A percentile compares a stretch with the other conserved stretches of the same genome.
These are phyloP conservation scores for Ciconia nigra DNA, from an alignment of 2,797 vertebrate genomes.

Conservation along the genomic window DNA sequence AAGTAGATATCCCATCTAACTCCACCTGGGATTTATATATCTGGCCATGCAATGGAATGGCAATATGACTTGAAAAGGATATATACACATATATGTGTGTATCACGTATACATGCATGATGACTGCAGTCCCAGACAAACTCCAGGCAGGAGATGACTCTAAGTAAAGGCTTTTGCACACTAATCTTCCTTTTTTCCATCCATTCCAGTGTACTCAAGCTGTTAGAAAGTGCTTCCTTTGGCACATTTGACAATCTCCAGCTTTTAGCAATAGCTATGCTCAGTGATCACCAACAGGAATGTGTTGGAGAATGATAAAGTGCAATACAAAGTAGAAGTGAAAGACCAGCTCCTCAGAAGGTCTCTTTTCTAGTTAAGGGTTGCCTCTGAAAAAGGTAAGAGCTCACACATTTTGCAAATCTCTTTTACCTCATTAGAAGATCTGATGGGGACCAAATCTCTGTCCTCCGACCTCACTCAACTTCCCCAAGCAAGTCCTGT, in stretches of 20 bases:
- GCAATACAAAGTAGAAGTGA: not conserved
- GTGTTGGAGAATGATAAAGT: not conserved
- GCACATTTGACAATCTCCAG: not conserved
- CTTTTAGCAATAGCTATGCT: not conserved
- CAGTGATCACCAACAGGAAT: not conserved
- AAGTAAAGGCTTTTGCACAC: not conserved
- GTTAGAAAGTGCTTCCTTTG: not conserved
- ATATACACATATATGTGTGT: rapidly evolving
- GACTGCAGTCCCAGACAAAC: not conserved
- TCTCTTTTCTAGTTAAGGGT: not conserved
- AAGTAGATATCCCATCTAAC: not conserved
- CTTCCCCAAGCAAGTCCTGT: not conserved
- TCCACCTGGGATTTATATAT: not conserved
- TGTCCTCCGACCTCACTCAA: not conserved
- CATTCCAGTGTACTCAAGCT: not conserved
- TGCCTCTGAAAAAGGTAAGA: not conserved
- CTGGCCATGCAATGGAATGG: not conserved
- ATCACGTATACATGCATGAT: no score
- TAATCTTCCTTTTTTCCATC: not conserved
- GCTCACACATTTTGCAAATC: not conserved
- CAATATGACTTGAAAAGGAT: not conserved
- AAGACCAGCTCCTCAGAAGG: not conserved
- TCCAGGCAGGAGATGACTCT: not conserved
- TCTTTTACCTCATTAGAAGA: not conserved
- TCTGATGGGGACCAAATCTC: not conserved